These are phyloP conservation scores for Abramis brama DNA, from an alignment of 2,113 vertebrate species.

Conservation along the genomic window DNA sequence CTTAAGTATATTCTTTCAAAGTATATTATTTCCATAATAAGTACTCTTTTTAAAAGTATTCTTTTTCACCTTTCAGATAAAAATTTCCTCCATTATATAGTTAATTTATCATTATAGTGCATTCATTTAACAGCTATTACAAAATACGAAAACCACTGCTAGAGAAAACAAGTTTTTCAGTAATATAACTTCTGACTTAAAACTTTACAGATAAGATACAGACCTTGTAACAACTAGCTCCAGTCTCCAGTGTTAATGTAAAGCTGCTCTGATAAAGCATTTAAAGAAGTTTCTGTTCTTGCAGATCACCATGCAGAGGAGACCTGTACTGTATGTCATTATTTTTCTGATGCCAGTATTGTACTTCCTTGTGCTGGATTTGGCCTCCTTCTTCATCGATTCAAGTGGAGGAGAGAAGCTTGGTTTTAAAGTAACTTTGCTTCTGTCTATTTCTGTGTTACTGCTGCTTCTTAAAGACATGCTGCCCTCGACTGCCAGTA, in stretches of 20 bases:
- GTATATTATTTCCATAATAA: no score
- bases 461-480: slow-evolving; percentile 81
- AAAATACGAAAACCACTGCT: not conserved
- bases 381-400: slow-evolving; percentile 74
- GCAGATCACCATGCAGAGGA: slow-evolving; percentile 74
- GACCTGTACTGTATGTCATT: slow-evolving; percentile 74
- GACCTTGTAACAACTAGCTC: not conserved
- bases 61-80: no score
- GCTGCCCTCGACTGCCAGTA: slow-evolving; percentile 77
- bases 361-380: slow-evolving; percentile 76
- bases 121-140: no score
- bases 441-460: slow-evolving; percentile 81
- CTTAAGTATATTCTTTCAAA: no score
- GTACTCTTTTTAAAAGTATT: no score
- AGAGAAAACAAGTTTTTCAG: not conserved
- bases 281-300: not conserved
- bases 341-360: slow-evolving; percentile 77
- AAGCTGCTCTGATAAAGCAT: not conserved
- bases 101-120: no score
- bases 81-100: no score
- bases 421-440: slow-evolving; percentile 79
- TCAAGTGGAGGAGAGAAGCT: slow-evolving; percentile 74
- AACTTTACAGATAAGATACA: not conserved
- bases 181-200: not conserved
- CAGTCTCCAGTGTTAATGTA: not conserved